phyloP scores from a whole-genome alignment of 2,888 invertebrate species.

The Bursaphelenchus okinawaensis region DNA sequence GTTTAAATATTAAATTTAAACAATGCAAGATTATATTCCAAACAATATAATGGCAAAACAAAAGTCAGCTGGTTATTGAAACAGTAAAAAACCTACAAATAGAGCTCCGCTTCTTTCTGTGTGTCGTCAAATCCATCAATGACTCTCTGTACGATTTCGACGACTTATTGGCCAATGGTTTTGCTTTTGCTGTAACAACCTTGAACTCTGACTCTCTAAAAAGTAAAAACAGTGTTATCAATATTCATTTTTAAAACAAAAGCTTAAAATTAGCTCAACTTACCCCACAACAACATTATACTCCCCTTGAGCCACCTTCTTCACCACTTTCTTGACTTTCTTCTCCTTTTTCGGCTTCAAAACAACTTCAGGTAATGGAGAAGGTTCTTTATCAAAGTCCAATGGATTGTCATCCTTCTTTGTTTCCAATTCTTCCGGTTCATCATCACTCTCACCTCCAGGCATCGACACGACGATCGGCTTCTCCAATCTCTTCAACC shows the following conservation, averaged over 20 bases:
- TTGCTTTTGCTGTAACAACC: constrained; percentile 1
- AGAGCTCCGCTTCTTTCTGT: neutral
- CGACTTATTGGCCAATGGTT: neutral
- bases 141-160: neutral
- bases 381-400: constrained; percentile 3
- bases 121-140: neutral
- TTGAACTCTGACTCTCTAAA: neutral
- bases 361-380: neutral
- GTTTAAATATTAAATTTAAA: neutral
- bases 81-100: neutral
- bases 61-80: no score
- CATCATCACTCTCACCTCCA: constrained; percentile 12
- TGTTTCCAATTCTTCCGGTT: neutral
- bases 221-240: neutral
- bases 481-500: constrained; percentile 2
- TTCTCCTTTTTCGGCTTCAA: constrained; percentile 6
- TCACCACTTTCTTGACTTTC: neutral
- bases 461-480: constrained; percentile 7
- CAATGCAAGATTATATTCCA: neutral
- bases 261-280: neutral
- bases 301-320: constrained; percentile 13
- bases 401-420: constrained; percentile 1
- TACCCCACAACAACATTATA: constrained; percentile 16
- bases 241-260: no score
- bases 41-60: no score